Evolutionary conservation across 2,113 vertebrate genomes (phyloP).

Genomic region (Hippocampus abdominalis): DNA sequence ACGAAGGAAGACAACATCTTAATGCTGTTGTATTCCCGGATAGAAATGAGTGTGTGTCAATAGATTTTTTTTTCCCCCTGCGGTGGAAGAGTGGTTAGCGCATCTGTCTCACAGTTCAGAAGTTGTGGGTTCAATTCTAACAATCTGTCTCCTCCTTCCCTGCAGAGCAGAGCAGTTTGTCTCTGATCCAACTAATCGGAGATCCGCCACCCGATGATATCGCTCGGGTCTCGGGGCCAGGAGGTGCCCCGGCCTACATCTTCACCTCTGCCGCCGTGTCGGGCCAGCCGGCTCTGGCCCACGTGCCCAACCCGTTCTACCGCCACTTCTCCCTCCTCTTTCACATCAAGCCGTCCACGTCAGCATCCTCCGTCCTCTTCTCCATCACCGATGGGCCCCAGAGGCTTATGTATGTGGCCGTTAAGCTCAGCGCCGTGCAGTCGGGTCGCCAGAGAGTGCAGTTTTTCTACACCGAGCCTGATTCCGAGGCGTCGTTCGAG

Average conservation of each 20-base stretch:
- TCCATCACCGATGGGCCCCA: constrained; percentile 80
- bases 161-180: constrained; percentile 74
- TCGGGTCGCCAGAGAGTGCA: constrained; percentile 70
- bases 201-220: constrained; percentile 72
- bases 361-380: constrained; percentile 77
- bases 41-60: no score
- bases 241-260: constrained; percentile 66
- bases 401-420: constrained; percentile 77
- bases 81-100: no score
- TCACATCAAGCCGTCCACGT: constrained; percentile 74
- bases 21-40: neutral
- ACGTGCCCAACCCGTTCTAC: constrained; percentile 81
- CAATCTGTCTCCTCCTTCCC: constrained; percentile 14
- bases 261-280: constrained; percentile 68
- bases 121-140: no score
- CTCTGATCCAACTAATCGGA: constrained; percentile 84
- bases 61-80: no score
- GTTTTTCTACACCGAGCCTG: constrained; percentile 86
- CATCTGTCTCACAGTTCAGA: no score
- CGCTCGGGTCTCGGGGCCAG: constrained; percentile 58
- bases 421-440: constrained; percentile 78
- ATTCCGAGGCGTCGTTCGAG: constrained; percentile 62
- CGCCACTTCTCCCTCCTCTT: constrained; percentile 86
- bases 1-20: neutral
- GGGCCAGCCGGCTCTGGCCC: constrained; percentile 76